phyloP scores from a whole-genome alignment of 2,113 vertebrate genomes.

The Macquaria ambigua region DNA sequence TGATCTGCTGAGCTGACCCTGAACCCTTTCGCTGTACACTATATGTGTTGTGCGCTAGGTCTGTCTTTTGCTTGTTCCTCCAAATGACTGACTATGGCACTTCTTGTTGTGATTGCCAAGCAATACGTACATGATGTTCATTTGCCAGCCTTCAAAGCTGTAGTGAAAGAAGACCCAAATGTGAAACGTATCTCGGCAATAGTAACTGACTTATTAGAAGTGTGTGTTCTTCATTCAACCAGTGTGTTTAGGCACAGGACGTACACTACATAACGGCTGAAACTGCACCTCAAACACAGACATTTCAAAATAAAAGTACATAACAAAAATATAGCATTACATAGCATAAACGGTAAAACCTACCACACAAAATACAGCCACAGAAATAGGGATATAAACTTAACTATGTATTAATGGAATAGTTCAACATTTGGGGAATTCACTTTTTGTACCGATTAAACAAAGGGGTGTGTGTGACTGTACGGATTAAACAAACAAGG shows the following conservation, averaged over 20 bases:
- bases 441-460: background rate
- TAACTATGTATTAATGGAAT: background rate
- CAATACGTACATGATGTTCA: background rate
- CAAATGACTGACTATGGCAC: background rate
- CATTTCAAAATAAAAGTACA: background rate
- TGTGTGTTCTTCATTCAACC: background rate
- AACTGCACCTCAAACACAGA: background rate
- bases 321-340: background rate
- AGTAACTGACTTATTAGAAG: background rate
- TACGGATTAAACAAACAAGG: background rate
- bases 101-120: background rate
- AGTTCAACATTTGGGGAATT: background rate
- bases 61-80: background rate
- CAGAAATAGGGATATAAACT: background rate
- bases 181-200: background rate
- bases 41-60: background rate
- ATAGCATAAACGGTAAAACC: background rate
- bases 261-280: background rate
- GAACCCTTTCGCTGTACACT: background rate
- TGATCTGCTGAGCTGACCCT: conserved; percentile 13
- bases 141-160: background rate
- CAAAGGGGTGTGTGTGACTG: too few relatives aligned
- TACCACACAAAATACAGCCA: background rate
- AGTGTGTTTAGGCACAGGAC: background rate
- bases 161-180: background rate